Conservation (phyloP, 2,113 vertebrate genomes). For the Caracal caracal region DNA sequence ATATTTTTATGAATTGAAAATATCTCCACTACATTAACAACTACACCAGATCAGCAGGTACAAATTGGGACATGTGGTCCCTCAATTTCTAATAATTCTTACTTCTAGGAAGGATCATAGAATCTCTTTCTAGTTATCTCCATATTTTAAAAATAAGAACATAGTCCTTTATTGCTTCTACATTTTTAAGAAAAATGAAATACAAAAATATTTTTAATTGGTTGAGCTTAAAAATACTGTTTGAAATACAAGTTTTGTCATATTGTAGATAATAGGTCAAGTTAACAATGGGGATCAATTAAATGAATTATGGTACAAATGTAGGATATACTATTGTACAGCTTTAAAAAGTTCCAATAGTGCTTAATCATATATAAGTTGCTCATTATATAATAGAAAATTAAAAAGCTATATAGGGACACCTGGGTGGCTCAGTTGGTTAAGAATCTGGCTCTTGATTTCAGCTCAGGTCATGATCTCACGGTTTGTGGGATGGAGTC, state of each 20-base stretch:
- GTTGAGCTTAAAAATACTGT: neutral
- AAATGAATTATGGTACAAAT: neutral
- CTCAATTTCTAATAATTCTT: neutral
- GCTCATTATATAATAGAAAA: neutral
- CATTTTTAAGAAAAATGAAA: neutral
- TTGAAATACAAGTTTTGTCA: neutral
- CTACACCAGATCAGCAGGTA: neutral
- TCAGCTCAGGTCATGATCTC: too few relatives aligned
- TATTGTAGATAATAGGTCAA: neutral
- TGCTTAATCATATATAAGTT: neutral
- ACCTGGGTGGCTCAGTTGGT: too few relatives aligned
- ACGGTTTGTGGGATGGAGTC: too few relatives aligned
- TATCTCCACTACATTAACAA: neutral
- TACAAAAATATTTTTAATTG: neutral
- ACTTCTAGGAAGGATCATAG: neutral
- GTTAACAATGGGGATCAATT: neutral
- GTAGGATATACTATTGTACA: neutral
- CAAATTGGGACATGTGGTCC: too few relatives aligned
- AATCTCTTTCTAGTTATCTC: neutral
- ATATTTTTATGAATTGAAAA: neutral
- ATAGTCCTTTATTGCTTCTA: neutral
- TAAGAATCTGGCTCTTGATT: too few relatives aligned
- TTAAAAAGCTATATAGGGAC: neutral
- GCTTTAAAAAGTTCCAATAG: neutral
- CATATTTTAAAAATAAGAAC: neutral